Evolutionary conservation across 92 coral and sea anemone genomes (phyloP).

Genomic region (Epizoanthus rinbou): DNA sequence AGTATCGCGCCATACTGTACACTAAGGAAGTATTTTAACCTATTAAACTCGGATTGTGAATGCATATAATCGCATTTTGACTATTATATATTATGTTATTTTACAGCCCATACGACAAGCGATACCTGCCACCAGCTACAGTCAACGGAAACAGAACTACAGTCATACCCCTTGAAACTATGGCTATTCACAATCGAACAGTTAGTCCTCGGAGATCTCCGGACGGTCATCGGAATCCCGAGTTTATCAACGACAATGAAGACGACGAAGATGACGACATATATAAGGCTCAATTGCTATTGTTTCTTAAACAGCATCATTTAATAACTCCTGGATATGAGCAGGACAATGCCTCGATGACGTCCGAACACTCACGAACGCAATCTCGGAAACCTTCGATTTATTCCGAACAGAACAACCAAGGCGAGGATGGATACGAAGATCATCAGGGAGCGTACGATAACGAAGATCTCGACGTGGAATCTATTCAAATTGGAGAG

Average conservation of each 20-base stretch:
- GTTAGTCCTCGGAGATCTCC: conserved; percentile 47
- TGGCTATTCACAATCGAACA: conserved; percentile 61
- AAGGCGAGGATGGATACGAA: conserved; percentile 1
- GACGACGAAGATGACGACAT: conserved; percentile 86
- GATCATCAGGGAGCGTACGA: not conserved
- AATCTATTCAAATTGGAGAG: conserved; percentile 13
- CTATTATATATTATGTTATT: not conserved
- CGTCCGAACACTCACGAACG: conserved; percentile 60
- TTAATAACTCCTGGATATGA: conserved; percentile 64
- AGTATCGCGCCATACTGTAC: no score
- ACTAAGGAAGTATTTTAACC: no score
- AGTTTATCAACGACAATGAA: conserved; percentile 73
- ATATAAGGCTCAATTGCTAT: conserved; percentile 83
- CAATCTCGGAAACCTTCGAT: conserved; percentile 59
- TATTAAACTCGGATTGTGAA: no score
- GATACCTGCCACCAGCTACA: not conserved
- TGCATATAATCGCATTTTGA: no score
- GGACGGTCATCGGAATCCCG: conserved; percentile 62
- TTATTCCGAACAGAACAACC: conserved; percentile 6
- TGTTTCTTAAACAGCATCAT: conserved; percentile 86
- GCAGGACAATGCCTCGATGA: conserved; percentile 62
- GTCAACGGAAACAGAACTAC: conserved; percentile 44
- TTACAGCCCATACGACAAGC: conserved; percentile 4
- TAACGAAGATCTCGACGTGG: not conserved
- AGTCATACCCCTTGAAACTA: conserved; percentile 67